Conservation (phyloP, 1,140 invertebrate genomes). For the Aphidius gifuensis region DNA sequence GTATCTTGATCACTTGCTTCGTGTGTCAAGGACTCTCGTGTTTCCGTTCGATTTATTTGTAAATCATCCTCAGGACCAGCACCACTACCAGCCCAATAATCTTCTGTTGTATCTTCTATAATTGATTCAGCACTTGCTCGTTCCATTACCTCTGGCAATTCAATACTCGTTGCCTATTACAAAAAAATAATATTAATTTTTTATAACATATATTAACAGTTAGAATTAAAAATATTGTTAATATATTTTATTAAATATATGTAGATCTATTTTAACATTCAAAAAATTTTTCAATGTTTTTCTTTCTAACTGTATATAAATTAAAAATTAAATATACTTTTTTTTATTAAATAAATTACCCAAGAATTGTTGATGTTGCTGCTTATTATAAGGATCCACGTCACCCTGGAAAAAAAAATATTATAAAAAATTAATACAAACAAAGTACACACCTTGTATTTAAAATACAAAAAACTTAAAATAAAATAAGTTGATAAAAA, state of each 20-base stretch:
- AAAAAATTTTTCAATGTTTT: background rate
- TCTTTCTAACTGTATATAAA: background rate
- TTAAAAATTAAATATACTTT: background rate
- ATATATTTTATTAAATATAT: too few species aligned
- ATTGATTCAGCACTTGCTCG: conserved; percentile 42
- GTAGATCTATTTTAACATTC: too few species aligned
- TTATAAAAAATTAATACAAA: conserved; percentile 10
- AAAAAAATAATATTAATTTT: background rate
- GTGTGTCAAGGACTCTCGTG: conserved; percentile 62
- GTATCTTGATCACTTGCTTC: conserved; percentile 68
- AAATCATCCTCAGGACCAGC: conserved; percentile 47
- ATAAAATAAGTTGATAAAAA: background rate
- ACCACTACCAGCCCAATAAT: conserved; percentile 54
- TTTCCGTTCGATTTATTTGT: conserved; percentile 57
- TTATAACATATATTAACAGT: background rate
- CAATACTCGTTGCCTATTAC: conserved; percentile 38
- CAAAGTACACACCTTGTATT: too few species aligned
- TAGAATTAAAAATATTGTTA: background rate
- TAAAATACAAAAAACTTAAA: background rate
- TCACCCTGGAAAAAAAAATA: conserved; percentile 34
- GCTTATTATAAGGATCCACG: conserved; percentile 41
- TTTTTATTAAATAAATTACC: conserved; percentile 32
- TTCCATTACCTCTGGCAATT: conserved; percentile 37
- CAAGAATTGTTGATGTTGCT: conserved; percentile 34
- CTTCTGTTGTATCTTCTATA: conserved; percentile 50